Evolutionary conservation across 1,140 invertebrate genomes (phyloP).

Genomic region (Dinothrombium tinctorium): DNA sequence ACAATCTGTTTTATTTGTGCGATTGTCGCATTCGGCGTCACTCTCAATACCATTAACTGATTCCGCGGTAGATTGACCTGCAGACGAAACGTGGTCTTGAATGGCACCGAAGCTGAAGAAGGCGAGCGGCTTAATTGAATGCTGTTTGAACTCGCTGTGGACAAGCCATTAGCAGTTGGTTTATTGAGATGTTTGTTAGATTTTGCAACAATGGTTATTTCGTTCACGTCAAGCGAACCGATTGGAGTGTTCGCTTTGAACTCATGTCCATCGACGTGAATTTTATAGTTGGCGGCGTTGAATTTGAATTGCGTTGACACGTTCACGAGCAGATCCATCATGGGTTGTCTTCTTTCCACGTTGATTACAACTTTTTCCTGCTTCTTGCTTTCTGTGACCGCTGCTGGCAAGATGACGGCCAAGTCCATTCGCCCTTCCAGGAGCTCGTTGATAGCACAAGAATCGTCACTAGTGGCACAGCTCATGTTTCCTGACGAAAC

Average conservation of each 20-base stretch:
- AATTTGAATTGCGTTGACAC: slow-evolving; percentile 40
- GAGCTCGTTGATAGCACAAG: slow-evolving; percentile 31
- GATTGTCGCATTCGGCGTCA: slow-evolving; percentile 37
- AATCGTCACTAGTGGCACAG: slow-evolving; percentile 15
- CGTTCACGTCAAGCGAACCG: slow-evolving; percentile 28
- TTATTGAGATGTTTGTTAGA: neutral
- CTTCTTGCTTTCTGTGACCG: slow-evolving; percentile 19
- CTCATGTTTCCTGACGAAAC: no score
- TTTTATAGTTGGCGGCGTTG: slow-evolving; percentile 9
- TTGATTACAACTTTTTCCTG: slow-evolving; percentile 1
- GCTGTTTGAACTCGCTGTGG: slow-evolving; percentile 3
- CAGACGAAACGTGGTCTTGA: slow-evolving; percentile 40
- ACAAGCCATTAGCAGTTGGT: slow-evolving; percentile 7
- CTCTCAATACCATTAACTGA: slow-evolving; percentile 48
- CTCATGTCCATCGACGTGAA: slow-evolving; percentile 32
- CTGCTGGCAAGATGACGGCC: slow-evolving; percentile 36
- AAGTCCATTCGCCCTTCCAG: slow-evolving; percentile 48
- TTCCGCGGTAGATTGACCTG: slow-evolving; percentile 57
- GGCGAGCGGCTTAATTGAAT: slow-evolving; percentile 1
- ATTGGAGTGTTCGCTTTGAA: slow-evolving; percentile 59
- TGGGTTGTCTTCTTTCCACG: slow-evolving; percentile 31
- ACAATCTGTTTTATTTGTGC: slow-evolving; percentile 41
- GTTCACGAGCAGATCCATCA: slow-evolving; percentile 57
- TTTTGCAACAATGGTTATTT: slow-evolving; percentile 35
- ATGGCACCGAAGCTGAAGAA: slow-evolving; percentile 2